A percentile compares a stretch with the other conserved stretches of the same genome.
These are phyloP conservation scores for Bujurquina vittata DNA, from an alignment of 2,113 vertebrate species.

Conservation along the genomic window DNA sequence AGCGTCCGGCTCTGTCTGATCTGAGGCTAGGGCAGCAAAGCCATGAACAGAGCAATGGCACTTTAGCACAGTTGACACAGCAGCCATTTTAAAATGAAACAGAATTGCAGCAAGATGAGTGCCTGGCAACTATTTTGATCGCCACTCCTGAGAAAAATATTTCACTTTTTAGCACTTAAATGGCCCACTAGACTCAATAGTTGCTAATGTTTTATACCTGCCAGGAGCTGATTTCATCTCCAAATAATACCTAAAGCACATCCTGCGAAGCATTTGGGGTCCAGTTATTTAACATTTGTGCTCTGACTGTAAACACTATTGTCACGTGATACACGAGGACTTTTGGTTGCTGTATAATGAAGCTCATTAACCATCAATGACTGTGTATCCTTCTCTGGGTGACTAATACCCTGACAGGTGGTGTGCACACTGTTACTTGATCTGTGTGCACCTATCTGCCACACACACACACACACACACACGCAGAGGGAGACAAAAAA, in stretches of 20 bases:
- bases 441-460: not conserved
- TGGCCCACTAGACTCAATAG: not conserved
- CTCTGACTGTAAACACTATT: not conserved
- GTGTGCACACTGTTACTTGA: slow-evolving; percentile 46
- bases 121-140: not conserved
- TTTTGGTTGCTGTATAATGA: slow-evolving; percentile 44
- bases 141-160: not conserved
- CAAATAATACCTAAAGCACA: not conserved
- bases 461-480: not conserved
- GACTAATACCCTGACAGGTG: slow-evolving; percentile 63
- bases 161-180: not conserved
- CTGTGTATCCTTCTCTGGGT: slow-evolving; percentile 9
- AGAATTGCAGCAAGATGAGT: not conserved
- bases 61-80: not conserved
- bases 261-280: not conserved
- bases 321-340: slow-evolving; percentile 24
- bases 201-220: not conserved
- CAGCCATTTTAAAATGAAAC: not conserved
- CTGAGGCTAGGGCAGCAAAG: not conserved
- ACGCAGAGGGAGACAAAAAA: not conserved
- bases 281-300: not conserved
- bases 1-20: not conserved
- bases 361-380: slow-evolving; percentile 33
- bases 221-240: not conserved
- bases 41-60: not conserved